Evolutionary conservation across 1,140 invertebrate genomes (phyloP).

Genomic region (Heliconius melpomene): DNA sequence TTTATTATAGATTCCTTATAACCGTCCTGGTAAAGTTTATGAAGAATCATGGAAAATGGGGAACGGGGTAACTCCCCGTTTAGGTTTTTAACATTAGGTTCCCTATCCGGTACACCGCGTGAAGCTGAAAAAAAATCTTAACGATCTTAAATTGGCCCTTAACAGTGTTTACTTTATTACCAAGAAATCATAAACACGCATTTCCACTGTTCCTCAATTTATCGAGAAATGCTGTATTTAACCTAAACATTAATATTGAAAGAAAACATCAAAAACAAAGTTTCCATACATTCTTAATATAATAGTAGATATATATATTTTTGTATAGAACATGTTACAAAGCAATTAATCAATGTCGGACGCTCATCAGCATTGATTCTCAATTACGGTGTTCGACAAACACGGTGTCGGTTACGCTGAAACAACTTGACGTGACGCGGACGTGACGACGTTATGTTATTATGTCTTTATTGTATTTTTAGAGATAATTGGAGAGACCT

Average conservation of each 20-base stretch:
- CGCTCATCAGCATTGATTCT: conserved; percentile 55
- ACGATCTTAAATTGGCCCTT: too few relatives aligned
- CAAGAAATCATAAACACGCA: too few relatives aligned
- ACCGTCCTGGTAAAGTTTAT: background rate
- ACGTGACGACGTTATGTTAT: background rate
- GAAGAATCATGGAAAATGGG: too few relatives aligned
- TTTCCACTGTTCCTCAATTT: too few relatives aligned
- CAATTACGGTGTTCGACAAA: conserved; percentile 50
- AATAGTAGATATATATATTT: background rate
- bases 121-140: too few relatives aligned
- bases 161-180: too few relatives aligned
- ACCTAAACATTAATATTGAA: background rate
- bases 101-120: too few relatives aligned
- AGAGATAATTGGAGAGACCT: background rate
- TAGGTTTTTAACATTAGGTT: too few relatives aligned
- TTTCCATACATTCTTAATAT: background rate
- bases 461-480: background rate
- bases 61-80: too few relatives aligned
- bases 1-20: too few relatives aligned
- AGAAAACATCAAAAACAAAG: background rate
- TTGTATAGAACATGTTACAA: background rate
- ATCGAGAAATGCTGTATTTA: too few relatives aligned
- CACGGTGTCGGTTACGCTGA: conserved; percentile 32
- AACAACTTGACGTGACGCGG: background rate
- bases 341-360: conserved; percentile 48